Base-by-base conservation (phyloP, 2,113 vertebrate genomes). In the Carollia perspicillata region DNA sequence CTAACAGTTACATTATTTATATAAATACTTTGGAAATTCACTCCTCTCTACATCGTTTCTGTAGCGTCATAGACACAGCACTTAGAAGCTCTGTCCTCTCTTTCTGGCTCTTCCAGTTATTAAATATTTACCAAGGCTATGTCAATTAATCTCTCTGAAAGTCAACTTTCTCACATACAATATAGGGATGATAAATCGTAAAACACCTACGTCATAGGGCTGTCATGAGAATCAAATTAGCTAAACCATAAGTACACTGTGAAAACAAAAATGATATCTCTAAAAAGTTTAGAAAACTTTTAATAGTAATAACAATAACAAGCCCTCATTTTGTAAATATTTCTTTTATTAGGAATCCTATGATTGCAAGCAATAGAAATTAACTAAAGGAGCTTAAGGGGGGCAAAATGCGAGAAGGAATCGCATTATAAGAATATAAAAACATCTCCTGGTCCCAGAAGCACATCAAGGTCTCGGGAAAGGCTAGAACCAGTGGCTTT, bases 221-320 rank as follows among this genome's bases (percentile, higher is more conserved):
- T 85, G 47, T 49, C 18, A 7, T 37, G 51, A 84, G 47, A 93
- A n/a, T 75, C 81, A 89, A 72, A 78, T 74, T 33, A 83, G 35
- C 35, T n/a, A 74, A 95, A 95, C 89, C 18, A 78, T 47, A 85
- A 85, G 60, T 42, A 75, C 5, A 66, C 42, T 86, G 93, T 88
- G 20, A 77, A 60, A 49, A 53, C 13, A 78, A 16, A 33, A 33
- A 51, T 49, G 28, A 93, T 60, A n/a, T 95, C 75, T 40, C 42
- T 84, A 60, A 20, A 81, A 93, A 42, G 30, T 55, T 28, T 47
- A 93, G 37, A 93, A 81, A 35, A 69, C 79, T 30, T 83, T 84
- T 69, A 94, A 58, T 40, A 78, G 12, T 58, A 47, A 89, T 40
- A 60, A 37, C 9, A 72, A 28, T 47, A 53, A 65, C 2, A 44